phyloP scores from a whole-genome alignment of 2,113 vertebrate species.

The Corythornis cristatus region DNA sequence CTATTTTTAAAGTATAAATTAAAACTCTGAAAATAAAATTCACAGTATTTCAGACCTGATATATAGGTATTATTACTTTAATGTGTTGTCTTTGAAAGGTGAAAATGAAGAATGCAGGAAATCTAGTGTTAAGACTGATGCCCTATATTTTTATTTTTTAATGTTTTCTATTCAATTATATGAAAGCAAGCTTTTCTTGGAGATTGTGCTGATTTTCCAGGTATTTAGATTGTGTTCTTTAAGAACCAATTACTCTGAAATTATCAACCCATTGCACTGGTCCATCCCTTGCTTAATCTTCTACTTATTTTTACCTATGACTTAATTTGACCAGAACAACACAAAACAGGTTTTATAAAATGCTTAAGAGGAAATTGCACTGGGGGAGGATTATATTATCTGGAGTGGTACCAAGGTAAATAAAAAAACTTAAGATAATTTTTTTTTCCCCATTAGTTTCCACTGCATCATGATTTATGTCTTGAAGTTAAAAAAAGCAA shows the following conservation, averaged over 20 bases:
- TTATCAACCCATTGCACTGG: not conserved
- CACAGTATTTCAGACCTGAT: not conserved
- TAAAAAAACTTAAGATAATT: not conserved
- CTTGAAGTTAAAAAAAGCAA: not conserved
- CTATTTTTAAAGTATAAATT: not conserved
- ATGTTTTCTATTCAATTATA: not conserved
- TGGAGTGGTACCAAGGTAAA: not conserved
- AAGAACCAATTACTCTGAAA: not conserved
- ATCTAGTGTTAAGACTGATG: not conserved
- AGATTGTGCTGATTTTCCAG: not conserved
- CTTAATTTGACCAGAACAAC: conserved; percentile 1
- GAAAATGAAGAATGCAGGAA: not conserved
- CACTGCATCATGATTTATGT: not conserved
- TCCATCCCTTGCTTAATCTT: not conserved
- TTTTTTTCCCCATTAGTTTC: not conserved
- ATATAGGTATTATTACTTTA: not conserved
- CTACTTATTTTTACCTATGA: not conserved
- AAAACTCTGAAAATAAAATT: not conserved
- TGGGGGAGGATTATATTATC: not conserved
- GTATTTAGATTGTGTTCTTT: not conserved
- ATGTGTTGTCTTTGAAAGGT: not conserved
- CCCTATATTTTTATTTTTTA: not conserved
- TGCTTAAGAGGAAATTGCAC: not conserved
- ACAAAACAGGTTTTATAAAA: not conserved
- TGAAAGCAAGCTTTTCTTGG: not conserved